Evolutionary conservation across 2,797 vertebrate species (phyloP).

Genomic region (Brachyrhaphis roseni): DNA sequence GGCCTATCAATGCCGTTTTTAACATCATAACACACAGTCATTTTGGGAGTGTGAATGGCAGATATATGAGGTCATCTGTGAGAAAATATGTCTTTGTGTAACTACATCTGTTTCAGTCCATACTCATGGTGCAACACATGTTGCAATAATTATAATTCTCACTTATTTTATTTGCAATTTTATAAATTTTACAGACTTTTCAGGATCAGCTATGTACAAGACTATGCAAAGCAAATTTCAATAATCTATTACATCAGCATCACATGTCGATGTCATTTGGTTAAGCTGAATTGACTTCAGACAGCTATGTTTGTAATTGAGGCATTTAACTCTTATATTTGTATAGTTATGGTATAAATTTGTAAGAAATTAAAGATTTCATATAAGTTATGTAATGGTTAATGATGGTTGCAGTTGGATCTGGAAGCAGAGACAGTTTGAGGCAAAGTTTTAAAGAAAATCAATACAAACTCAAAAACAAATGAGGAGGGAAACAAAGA

Average conservation of each 20-base stretch:
- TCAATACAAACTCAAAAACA: background rate
- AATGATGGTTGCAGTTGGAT: background rate
- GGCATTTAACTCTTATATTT: background rate
- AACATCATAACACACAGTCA: conserved; percentile 63
- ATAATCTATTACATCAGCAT: background rate
- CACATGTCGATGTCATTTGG: background rate
- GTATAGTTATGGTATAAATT: background rate
- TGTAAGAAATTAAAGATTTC: background rate
- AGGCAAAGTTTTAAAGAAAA: background rate
- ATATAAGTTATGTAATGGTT: background rate
- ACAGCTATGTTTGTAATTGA: background rate
- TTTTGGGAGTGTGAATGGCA: conserved; percentile 55
- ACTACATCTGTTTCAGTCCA: background rate
- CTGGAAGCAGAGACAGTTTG: background rate
- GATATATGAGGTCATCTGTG: conserved; percentile 42
- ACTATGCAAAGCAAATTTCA: background rate
- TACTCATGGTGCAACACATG: background rate
- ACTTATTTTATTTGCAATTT: background rate
- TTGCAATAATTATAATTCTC: background rate
- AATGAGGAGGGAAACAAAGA: background rate
- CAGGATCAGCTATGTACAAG: background rate
- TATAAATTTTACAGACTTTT: background rate
- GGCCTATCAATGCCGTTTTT: conserved; percentile 72
- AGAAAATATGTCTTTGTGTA: conserved; percentile 16
- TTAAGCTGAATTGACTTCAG: background rate